Evolutionary conservation across 2,113 vertebrate genomes (phyloP).

Genomic region (Aldabrachelys gigantea): DNA sequence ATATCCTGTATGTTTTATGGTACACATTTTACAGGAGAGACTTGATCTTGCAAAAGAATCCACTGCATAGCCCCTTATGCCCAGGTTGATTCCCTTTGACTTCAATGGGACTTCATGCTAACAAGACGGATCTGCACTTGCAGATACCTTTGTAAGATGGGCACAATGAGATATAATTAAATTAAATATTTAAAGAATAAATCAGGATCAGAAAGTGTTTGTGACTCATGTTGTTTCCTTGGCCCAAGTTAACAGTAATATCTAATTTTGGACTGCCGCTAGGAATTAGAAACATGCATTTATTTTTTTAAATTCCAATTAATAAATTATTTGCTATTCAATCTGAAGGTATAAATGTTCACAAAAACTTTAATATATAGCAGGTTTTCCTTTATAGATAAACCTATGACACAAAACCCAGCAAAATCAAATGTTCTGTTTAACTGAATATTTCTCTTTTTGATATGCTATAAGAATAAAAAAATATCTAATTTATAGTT

Average conservation of each 20-base stretch:
- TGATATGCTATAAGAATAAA: neutral
- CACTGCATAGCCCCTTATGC: neutral
- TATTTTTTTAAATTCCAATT: conserved; percentile 34
- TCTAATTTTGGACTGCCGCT: neutral
- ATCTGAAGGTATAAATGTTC: neutral
- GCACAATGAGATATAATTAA: neutral
- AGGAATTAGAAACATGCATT: neutral
- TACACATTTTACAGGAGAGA: neutral
- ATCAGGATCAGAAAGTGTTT: conserved; percentile 1
- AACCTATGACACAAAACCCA: neutral
- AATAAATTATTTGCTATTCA: neutral
- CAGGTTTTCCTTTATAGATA: neutral
- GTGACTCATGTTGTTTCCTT: neutral
- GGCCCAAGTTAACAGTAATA: neutral
- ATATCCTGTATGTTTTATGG: neutral
- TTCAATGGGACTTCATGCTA: neutral
- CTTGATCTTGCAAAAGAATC: neutral
- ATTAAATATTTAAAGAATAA: neutral
- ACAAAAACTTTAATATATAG: neutral
- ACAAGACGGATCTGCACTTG: neutral
- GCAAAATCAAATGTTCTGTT: neutral
- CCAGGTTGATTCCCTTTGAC: neutral
- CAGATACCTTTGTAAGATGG: neutral
- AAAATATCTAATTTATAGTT: neutral
- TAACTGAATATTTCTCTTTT: neutral